A percentile compares a stretch with the other conserved stretches of the same genome.
phyloP scores from a whole-genome alignment of 2,888 invertebrate species.

The Dryadula phaetusa region DNA sequence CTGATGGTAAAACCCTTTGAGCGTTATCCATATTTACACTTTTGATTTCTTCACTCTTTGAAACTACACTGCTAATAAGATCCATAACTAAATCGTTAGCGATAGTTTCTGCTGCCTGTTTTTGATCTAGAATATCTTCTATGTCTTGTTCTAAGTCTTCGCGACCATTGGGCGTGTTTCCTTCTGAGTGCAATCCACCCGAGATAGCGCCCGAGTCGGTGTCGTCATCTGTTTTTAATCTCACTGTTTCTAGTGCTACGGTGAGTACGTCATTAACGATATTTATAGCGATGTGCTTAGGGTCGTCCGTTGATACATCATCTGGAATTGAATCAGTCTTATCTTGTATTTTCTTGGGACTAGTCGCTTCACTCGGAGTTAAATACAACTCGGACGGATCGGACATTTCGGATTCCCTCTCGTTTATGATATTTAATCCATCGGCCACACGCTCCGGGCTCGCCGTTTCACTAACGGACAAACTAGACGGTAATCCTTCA shows the following conservation, averaged over 20 bases:
- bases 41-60: constrained; percentile 55
- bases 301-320: constrained; percentile 64
- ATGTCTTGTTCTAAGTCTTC: constrained; percentile 77
- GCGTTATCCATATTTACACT: constrained; percentile 54
- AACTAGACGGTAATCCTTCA: constrained; percentile 78
- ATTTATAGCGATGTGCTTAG: constrained; percentile 73
- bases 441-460: constrained; percentile 77
- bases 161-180: constrained; percentile 76
- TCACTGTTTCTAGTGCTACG: constrained; percentile 74
- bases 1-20: constrained; percentile 66
- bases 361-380: constrained; percentile 87
- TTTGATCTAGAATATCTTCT: constrained; percentile 70
- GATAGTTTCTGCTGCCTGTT: constrained; percentile 64
- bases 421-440: constrained; percentile 64
- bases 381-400: constrained; percentile 88
- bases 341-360: constrained; percentile 75
- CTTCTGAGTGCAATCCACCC: constrained; percentile 75
- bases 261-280: constrained; percentile 80
- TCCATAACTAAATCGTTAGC: constrained; percentile 71
- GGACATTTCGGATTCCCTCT: constrained; percentile 86
- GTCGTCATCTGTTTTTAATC: constrained; percentile 74
- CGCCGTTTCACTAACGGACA: constrained; percentile 78
- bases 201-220: constrained; percentile 80
- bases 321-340: constrained; percentile 69
- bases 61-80: constrained; percentile 63